A percentile compares a stretch with the other conserved stretches of the same genome.
These are phyloP conservation scores for Bucorvus abyssinicus DNA, from an alignment of 2,797 vertebrate species.

Conservation along the genomic window DNA sequence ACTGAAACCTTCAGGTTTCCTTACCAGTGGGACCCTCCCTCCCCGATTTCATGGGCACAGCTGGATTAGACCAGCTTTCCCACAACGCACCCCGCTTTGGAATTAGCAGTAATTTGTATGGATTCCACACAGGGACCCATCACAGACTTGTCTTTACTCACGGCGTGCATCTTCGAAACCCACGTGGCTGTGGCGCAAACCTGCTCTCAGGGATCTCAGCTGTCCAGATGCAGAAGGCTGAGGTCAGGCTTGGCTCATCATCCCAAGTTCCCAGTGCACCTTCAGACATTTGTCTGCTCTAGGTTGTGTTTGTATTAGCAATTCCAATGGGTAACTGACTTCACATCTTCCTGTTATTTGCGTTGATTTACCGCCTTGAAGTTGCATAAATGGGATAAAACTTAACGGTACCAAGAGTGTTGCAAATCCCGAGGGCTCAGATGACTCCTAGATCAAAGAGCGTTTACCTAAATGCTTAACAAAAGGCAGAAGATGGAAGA, in stretches of 20 bases:
- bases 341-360: not conserved
- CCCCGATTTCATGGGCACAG: not conserved
- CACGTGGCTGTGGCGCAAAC: not conserved
- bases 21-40: not conserved
- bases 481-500: not conserved
- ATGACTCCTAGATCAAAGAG: not conserved
- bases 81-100: not conserved
- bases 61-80: not conserved
- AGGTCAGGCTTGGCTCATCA: not conserved
- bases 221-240: not conserved
- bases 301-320: not conserved
- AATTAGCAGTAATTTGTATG: not conserved
- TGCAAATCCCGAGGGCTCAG: not conserved
- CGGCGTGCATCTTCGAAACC: not conserved
- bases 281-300: not conserved
- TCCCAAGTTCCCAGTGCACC: not conserved
- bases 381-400: not conserved
- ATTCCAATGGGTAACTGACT: not conserved
- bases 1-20: not conserved
- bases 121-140: not conserved
- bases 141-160: not conserved
- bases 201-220: not conserved
- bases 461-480: not conserved
- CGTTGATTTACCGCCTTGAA: not conserved
- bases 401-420: not conserved